These are phyloP conservation scores for Spodoptera picta DNA, from an alignment of 2,888 invertebrate species.

Conservation along the genomic window DNA sequence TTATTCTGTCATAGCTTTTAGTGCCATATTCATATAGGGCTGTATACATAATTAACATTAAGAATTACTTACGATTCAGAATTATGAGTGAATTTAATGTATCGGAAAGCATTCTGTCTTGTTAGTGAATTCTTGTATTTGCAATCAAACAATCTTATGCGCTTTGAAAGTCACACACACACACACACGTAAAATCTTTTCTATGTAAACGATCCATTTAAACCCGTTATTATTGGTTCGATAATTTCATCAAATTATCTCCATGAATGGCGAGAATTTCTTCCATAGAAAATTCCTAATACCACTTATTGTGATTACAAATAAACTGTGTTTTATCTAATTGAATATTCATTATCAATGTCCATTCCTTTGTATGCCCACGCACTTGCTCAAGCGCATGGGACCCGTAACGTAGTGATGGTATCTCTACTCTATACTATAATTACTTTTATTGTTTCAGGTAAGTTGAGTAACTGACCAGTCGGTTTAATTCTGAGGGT, in stretches of 20 bases:
- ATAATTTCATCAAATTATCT: constrained; percentile 42
- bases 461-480: constrained; percentile 71
- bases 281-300: constrained; percentile 27
- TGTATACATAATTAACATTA: no score
- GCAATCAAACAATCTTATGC: constrained; percentile 1
- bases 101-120: no score
- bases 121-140: not conserved
- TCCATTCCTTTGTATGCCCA: constrained; percentile 56
- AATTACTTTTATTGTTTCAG: constrained; percentile 80
- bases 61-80: no score
- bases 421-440: constrained; percentile 63
- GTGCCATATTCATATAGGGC: no score
- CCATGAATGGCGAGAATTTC: constrained; percentile 39
- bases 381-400: constrained; percentile 58
- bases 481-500: constrained; percentile 34
- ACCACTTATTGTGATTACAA: constrained; percentile 46
- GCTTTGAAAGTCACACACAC: constrained; percentile 7
- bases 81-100: no score
- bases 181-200: constrained; percentile 18
- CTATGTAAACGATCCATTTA: constrained; percentile 29
- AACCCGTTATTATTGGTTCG: constrained; percentile 28
- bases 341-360: constrained; percentile 56
- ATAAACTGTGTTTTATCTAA: constrained; percentile 47
- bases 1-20: no score
- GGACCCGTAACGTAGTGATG: constrained; percentile 54